Evolutionary conservation across 2,888 invertebrate species (phyloP).

Genomic region (Sisyra terminalis): DNA sequence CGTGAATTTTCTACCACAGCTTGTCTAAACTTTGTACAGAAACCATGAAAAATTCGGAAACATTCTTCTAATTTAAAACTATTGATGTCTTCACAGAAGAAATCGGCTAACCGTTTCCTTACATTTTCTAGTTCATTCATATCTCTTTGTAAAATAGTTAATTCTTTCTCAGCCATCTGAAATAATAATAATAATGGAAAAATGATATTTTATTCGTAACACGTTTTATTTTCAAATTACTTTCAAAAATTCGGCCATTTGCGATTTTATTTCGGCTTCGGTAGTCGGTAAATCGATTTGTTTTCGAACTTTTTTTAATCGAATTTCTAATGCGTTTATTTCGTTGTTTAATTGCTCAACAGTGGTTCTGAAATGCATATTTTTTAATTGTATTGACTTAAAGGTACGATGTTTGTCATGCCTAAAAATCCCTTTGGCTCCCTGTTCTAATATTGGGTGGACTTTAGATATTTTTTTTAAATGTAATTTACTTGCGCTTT

Average conservation of each 20-base stretch:
- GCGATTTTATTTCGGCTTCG: constrained; percentile 65
- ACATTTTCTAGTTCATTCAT: constrained; percentile 71
- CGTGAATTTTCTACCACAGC: constrained; percentile 75
- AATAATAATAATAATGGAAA: constrained; percentile 5
- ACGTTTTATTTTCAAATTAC: no score
- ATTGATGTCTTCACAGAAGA: constrained; percentile 85
- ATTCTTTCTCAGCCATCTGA: constrained; percentile 64
- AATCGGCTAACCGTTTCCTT: constrained; percentile 66
- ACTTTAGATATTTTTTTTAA: background rate
- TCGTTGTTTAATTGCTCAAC: constrained; percentile 81
- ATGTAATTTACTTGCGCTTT: no score
- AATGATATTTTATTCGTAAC: no score
- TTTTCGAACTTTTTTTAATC: constrained; percentile 61
- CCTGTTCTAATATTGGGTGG: background rate
- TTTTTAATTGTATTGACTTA: background rate
- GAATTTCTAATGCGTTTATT: constrained; percentile 60
- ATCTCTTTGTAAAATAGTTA: constrained; percentile 56
- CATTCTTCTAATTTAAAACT: constrained; percentile 90
- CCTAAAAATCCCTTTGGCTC: background rate
- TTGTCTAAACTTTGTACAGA: constrained; percentile 74
- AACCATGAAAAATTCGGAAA: constrained; percentile 74
- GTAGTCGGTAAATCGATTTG: constrained; percentile 63
- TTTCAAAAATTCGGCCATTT: constrained; percentile 77
- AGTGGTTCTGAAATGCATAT: constrained; percentile 45
- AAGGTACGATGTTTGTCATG: background rate